These are phyloP conservation scores for Gonatopus flavifemur DNA, from an alignment of 1,140 invertebrate species.

Conservation along the genomic window DNA sequence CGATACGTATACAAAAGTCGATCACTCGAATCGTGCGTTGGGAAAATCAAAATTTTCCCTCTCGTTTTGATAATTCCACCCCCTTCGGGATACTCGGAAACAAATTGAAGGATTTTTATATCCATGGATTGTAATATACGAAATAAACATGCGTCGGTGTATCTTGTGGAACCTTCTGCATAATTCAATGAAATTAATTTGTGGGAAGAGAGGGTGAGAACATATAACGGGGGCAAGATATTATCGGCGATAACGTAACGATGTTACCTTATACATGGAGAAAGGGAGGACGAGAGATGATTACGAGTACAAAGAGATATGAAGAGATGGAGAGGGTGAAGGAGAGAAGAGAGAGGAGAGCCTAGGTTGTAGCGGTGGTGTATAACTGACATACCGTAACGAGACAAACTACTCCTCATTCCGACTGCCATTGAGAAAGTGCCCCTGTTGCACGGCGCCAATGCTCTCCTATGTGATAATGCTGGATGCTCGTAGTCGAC, in stretches of 20 bases:
- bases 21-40: too few relatives aligned
- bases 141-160: too few relatives aligned
- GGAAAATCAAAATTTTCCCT: too few relatives aligned
- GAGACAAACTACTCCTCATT: conserved; percentile 37
- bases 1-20: too few relatives aligned
- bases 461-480: conserved; percentile 9
- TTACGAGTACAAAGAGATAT: conserved; percentile 25
- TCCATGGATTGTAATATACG: too few relatives aligned
- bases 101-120: too few relatives aligned
- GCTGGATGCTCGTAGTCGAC: conserved; percentile 23
- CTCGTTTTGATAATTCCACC: too few relatives aligned
- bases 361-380: conserved; percentile 1
- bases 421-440: conserved; percentile 21
- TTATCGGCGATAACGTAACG: conserved; percentile 18
- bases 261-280: conserved; percentile 15
- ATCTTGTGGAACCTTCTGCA: too few relatives aligned
- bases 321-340: background rate
- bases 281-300: conserved; percentile 11
- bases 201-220: background rate
- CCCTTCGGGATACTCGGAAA: too few relatives aligned
- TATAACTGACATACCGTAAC: conserved; percentile 21
- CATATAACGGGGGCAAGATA: background rate
- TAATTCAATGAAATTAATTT: background rate
- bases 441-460: conserved; percentile 12
- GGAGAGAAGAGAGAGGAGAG: background rate